Evolutionary conservation across 2,888 invertebrate genomes (phyloP), one percentile per base, ranked within the genome.

Genomic region (Odontothrips loti): DNA sequence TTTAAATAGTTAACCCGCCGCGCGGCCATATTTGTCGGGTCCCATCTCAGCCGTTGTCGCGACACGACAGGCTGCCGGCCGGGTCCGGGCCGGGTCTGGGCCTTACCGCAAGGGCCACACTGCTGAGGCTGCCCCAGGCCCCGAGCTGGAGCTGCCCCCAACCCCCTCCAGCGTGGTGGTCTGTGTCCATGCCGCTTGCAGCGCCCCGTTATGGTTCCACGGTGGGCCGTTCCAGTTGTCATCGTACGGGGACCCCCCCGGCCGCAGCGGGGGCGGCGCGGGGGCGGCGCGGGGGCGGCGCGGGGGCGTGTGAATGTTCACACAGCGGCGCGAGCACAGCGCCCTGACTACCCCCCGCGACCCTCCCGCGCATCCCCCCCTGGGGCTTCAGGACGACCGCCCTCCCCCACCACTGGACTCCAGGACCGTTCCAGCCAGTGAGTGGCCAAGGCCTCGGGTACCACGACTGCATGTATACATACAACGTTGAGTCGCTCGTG

Each of bases 171-270:
- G 51, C 20, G 6, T 51, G 51, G 58, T 17, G 58, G 58, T 6
- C 58, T 58, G 34, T 6, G 58, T 58, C 68, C 68, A 12, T 75
- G 68, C 68, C 68, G 68, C 68, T 75, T 75, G 68, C 68, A 75
- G 68, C 27, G 68, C 68, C 58, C 68, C 68, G 68, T 75, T 75
- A 75, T 75, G 68, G 68, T 75, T 75, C 68, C 68, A 27, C 68
- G 68, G 68, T 75, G 68, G 68, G 68, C 68, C 68, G 68, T 75
- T 75, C 68, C 68, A 75, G 68, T 75, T 75, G 68, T 75, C 68
- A 75, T 75, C 68, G 68, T 27, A 75, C 68, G 68, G 68, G 68
- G 68, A 75, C 68, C 27, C 27, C 68, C 68, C 68, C n/a, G 68
- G 58, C 58, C 20, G 58, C 58, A 58, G 68, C 68, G 68, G 68